phyloP scores from a whole-genome alignment of 2,888 invertebrate species.

The Agonopterix heracliana region DNA sequence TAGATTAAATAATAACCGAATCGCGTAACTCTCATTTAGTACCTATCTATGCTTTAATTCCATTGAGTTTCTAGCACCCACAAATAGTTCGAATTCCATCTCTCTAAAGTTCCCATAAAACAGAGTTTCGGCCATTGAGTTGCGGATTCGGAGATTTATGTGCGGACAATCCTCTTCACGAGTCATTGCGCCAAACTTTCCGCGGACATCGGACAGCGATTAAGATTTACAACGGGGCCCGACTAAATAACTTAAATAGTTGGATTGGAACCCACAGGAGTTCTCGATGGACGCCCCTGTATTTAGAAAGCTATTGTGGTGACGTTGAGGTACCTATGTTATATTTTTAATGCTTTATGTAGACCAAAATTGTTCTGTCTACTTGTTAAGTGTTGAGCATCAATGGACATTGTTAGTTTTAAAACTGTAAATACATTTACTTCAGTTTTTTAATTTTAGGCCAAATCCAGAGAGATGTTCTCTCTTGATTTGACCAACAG shows the following conservation, averaged over 20 bases:
- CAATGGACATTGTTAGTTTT: no score
- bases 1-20: no score
- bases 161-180: slow-evolving; percentile 53
- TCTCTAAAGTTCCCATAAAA: slow-evolving; percentile 12
- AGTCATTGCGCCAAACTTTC: slow-evolving; percentile 62
- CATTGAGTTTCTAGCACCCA: no score
- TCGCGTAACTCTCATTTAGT: no score
- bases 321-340: slow-evolving; percentile 15
- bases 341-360: no score
- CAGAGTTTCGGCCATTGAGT: slow-evolving; percentile 7
- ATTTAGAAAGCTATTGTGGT: slow-evolving; percentile 8
- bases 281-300: background rate
- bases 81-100: slow-evolving; percentile 2
- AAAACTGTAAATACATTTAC: no score
- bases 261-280: slow-evolving; percentile 31
- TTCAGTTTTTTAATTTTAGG: no score
- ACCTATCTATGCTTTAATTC: no score
- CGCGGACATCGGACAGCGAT: slow-evolving; percentile 39
- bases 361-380: no score
- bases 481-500: no score
- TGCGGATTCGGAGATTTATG: slow-evolving; percentile 49
- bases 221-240: slow-evolving; percentile 64
- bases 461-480: no score
- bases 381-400: no score
- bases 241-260: slow-evolving; percentile 67